These are phyloP conservation scores for Acleris literana DNA, from an alignment of 2,888 invertebrate genomes.

Conservation along the genomic window DNA sequence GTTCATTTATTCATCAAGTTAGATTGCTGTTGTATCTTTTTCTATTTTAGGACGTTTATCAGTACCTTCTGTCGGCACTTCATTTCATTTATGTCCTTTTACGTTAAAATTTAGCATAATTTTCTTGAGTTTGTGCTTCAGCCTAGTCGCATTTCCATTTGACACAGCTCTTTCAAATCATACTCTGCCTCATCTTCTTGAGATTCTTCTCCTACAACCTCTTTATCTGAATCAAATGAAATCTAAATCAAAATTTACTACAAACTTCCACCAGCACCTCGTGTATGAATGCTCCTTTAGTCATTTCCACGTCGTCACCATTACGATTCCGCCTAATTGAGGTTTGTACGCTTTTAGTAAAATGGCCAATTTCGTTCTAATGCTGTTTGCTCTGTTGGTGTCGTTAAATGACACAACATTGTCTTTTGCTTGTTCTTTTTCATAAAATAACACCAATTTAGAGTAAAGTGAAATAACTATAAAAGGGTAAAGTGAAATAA, in stretches of 20 bases:
- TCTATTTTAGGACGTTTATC: too few relatives aligned
- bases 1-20: too few relatives aligned
- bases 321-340: slow-evolving; percentile 78
- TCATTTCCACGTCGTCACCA: slow-evolving; percentile 75
- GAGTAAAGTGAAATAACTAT: slow-evolving; percentile 28
- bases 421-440: slow-evolving; percentile 48
- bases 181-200: too few relatives aligned
- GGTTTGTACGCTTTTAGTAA: slow-evolving; percentile 79
- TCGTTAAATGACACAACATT: slow-evolving; percentile 57
- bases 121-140: too few relatives aligned
- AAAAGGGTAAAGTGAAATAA: slow-evolving; percentile 28
- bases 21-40: too few relatives aligned
- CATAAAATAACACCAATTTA: slow-evolving; percentile 35
- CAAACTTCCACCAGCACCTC: slow-evolving; percentile 12
- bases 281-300: slow-evolving; percentile 52
- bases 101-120: too few relatives aligned
- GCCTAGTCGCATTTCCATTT: too few relatives aligned
- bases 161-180: too few relatives aligned
- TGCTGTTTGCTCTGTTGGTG: slow-evolving; percentile 61
- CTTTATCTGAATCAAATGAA: not conserved
- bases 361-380: slow-evolving; percentile 76
- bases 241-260: not conserved
- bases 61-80: too few relatives aligned
- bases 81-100: too few relatives aligned
- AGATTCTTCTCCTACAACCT: not conserved